A percentile compares a stretch with the other conserved stretches of the same genome.
phyloP scores from a whole-genome alignment of 53 echinoderm and acorn worm genomes.

The Stichopus horrens region DNA sequence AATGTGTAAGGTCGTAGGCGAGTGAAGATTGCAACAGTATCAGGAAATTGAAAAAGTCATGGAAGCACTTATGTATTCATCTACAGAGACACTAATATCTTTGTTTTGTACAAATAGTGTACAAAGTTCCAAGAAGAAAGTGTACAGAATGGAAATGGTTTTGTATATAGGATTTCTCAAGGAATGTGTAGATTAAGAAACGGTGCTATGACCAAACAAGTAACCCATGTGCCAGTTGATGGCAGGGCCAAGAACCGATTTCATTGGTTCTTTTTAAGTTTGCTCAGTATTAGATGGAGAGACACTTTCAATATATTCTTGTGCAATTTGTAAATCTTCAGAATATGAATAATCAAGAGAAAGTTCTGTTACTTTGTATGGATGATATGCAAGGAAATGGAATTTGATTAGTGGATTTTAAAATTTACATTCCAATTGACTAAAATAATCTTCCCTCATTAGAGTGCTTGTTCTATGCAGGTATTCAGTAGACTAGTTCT shows the following conservation, averaged over 20 bases:
- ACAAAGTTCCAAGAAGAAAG: constrained; percentile 21
- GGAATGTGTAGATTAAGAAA: constrained; percentile 27
- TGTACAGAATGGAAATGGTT: constrained; percentile 15
- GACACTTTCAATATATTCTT: constrained; percentile 32
- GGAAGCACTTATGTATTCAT: constrained; percentile 37
- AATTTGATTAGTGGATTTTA: not conserved
- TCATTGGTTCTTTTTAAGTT: not conserved
- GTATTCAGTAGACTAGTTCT: not conserved
- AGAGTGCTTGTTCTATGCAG: not conserved
- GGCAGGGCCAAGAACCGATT: not conserved
- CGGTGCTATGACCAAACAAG: constrained; percentile 47
- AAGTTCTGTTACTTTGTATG: not conserved
- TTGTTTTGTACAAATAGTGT: constrained; percentile 42
- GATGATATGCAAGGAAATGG: not conserved
- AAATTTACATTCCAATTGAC: constrained; percentile 11
- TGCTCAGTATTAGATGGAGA: constrained; percentile 24
- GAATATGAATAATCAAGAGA: not conserved
- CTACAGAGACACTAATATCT: constrained; percentile 11
- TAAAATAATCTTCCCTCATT: not conserved
- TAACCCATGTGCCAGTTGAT: not conserved
- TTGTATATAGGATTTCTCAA: constrained; percentile 38
- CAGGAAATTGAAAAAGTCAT: not conserved
- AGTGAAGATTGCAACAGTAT: not conserved
- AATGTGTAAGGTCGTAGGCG: not conserved
- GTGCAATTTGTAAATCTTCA: constrained; percentile 29